A percentile compares a stretch with the other conserved stretches of the same genome.
phyloP scores from a whole-genome alignment of 2,797 vertebrate genomes.

The Pogonophryne albipinna region DNA sequence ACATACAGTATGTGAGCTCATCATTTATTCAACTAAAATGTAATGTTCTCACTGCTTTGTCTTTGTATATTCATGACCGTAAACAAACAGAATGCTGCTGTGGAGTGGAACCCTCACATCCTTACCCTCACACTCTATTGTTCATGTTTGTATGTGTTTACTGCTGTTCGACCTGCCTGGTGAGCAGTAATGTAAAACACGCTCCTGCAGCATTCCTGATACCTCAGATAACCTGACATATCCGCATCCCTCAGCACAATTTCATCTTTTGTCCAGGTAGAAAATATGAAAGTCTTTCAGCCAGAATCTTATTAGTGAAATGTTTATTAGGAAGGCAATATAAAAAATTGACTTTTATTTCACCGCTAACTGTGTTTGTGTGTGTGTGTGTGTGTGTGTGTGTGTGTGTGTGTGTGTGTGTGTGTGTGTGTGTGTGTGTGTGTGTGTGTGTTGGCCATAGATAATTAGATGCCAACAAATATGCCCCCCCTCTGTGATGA shows the following conservation, averaged over 20 bases:
- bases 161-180: slow-evolving; percentile 2
- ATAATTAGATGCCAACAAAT: slow-evolving; percentile 37
- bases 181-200: slow-evolving; percentile 25
- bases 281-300: neutral
- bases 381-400: neutral
- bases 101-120: neutral
- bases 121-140: slow-evolving; percentile 32
- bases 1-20: neutral
- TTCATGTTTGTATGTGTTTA: slow-evolving; percentile 39
- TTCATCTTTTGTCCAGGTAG: neutral
- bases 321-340: neutral
- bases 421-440: too few relatives aligned
- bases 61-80: neutral
- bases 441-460: slow-evolving; percentile 16
- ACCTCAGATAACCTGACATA: slow-evolving; percentile 17
- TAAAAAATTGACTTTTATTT: slow-evolving; percentile 28
- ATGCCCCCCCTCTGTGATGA: slow-evolving; percentile 27
- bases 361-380: neutral
- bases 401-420: slow-evolving; percentile 10
- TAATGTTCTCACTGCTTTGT: neutral
- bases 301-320: slow-evolving; percentile 1
- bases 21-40: neutral
- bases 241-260: neutral
- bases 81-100: neutral
- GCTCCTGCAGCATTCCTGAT: neutral